Percentiles rank a stretch among this genome's conserved stretches.
Evolutionary conservation across 2,797 vertebrate species (phyloP).

Genomic region (Falco naumanni): DNA sequence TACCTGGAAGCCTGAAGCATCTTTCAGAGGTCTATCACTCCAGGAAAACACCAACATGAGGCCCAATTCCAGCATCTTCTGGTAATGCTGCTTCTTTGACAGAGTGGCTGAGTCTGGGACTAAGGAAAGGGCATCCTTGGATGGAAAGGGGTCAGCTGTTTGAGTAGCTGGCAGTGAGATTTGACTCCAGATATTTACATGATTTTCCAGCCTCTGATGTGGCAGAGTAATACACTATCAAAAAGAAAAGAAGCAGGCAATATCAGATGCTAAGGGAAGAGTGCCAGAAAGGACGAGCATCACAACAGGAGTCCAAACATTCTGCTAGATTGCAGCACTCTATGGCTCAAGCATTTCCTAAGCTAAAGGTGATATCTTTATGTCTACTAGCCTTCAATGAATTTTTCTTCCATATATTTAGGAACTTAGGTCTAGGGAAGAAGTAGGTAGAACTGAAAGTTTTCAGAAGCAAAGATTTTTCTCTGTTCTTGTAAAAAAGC

Average conservation of each 20-base stretch:
- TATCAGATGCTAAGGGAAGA: background rate
- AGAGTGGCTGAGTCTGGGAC: background rate
- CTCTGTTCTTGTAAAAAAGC: background rate
- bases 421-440: background rate
- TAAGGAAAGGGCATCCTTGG: background rate
- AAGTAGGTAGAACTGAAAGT: background rate
- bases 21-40: background rate
- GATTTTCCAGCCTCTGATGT: background rate
- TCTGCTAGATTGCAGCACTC: background rate
- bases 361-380: background rate
- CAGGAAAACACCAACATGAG: background rate
- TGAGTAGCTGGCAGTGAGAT: background rate
- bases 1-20: background rate
- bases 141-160: background rate
- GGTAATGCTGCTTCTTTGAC: background rate
- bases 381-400: background rate
- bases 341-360: background rate
- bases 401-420: background rate
- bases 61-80: background rate
- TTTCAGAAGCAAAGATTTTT: background rate
- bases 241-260: background rate
- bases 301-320: background rate
- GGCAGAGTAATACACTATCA: accelerated
- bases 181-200: background rate
- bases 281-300: background rate